Percentiles rank a stretch among this genome's conserved stretches.
phyloP scores from a whole-genome alignment of 2,113 vertebrate species.

The Origma solitaria region DNA sequence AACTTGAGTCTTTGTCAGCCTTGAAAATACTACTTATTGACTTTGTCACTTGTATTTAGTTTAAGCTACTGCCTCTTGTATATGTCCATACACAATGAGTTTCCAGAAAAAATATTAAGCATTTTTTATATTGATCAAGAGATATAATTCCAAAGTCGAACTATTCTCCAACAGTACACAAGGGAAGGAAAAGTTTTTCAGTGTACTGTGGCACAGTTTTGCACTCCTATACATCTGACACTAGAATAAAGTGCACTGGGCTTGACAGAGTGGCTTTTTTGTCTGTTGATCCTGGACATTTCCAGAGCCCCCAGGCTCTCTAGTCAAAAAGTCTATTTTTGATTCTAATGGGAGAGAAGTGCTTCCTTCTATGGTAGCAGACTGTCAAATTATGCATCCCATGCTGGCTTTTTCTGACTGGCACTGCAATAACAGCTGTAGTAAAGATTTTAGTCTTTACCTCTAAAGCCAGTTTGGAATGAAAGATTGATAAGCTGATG shows the following conservation, averaged over 20 bases:
- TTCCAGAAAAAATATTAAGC: constrained; percentile 19
- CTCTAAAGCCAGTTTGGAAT: constrained; percentile 6
- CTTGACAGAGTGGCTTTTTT: constrained; percentile 28
- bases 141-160: background rate
- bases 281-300: constrained; percentile 17
- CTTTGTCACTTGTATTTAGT: constrained; percentile 33
- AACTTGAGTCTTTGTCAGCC: constrained; percentile 1
- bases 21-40: constrained; percentile 28
- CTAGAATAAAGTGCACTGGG: background rate
- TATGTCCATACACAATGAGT: background rate
- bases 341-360: background rate
- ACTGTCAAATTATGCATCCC: background rate
- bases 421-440: background rate
- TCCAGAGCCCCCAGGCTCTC: background rate
- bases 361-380: background rate
- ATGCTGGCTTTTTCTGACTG: constrained; percentile 6
- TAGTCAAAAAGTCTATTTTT: constrained; percentile 41
- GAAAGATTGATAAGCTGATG: constrained; percentile 49
- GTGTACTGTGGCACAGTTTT: background rate
- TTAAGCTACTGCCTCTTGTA: background rate
- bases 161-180: background rate
- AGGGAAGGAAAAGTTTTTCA: background rate
- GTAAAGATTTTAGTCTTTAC: constrained; percentile 17
- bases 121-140: constrained; percentile 21
- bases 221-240: background rate